Evolutionary conservation across 1,140 invertebrate species (phyloP).

Genomic region (Chironomus striatipennis): DNA sequence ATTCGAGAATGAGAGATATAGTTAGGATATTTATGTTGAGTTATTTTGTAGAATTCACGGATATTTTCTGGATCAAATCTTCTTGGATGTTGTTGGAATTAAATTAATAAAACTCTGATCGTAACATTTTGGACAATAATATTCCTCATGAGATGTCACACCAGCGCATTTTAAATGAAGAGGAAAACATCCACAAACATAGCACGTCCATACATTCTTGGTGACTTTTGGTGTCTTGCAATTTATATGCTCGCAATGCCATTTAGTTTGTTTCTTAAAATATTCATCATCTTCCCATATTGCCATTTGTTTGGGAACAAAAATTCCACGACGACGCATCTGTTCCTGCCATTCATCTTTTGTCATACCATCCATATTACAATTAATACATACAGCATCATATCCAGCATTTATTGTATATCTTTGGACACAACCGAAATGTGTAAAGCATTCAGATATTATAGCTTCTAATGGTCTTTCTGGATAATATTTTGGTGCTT

Average conservation of each 20-base stretch:
- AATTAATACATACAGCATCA: neutral
- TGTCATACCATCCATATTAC: neutral
- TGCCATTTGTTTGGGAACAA: neutral
- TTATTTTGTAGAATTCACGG: no score
- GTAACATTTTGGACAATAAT: neutral
- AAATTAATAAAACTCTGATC: neutral
- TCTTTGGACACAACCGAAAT: neutral
- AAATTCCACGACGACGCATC: neutral
- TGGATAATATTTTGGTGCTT: neutral
- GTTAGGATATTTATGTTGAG: no score
- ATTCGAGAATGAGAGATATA: no score
- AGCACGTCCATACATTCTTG: neutral
- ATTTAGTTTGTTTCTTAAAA: neutral
- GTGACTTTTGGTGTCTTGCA: neutral
- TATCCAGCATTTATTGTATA: neutral
- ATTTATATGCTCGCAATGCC: neutral
- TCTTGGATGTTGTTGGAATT: neutral
- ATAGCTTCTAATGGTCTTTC: neutral
- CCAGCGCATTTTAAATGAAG: neutral
- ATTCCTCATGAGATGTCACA: neutral
- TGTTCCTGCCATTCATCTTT: neutral
- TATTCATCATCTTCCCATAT: constrained; percentile 9
- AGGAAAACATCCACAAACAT: constrained; percentile 5
- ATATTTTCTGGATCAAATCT: no score
- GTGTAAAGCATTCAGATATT: neutral